Percentiles rank a stretch among this genome's conserved stretches.
These are phyloP conservation scores for Phalanger gymnotis DNA, from an alignment of 2,797 vertebrate species.

Conservation along the genomic window DNA sequence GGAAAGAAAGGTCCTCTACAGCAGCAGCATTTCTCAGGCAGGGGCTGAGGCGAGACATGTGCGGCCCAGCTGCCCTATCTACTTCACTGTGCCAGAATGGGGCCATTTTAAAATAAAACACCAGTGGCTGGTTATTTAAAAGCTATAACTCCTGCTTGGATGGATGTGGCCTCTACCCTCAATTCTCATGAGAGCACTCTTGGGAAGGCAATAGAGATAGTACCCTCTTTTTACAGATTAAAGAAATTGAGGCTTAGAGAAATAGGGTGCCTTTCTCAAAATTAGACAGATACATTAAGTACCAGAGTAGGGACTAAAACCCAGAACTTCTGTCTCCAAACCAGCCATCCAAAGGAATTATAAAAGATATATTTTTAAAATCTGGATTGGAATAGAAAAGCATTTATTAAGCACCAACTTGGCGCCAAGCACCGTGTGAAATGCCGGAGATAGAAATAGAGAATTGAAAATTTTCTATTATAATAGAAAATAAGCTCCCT, in stretches of 20 bases:
- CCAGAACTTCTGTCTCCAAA: background rate
- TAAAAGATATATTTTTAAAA: background rate
- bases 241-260: background rate
- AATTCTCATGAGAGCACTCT: background rate
- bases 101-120: background rate
- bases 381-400: background rate
- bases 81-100: background rate
- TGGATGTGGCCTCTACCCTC: background rate
- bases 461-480: background rate
- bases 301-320: background rate
- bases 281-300: background rate
- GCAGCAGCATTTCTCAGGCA: background rate
- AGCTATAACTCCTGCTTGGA: background rate
- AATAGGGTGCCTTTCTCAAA: background rate
- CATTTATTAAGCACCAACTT: background rate
- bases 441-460: background rate
- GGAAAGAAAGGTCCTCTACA: background rate
- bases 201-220: background rate
- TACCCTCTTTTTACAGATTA: too few relatives aligned
- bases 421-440: too few relatives aligned
- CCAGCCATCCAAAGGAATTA: background rate
- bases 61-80: background rate
- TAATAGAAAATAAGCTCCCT: background rate
- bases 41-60: background rate
- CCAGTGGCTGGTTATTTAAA: background rate